Percentiles rank a stretch among this genome's conserved stretches.
Evolutionary conservation across 2,888 invertebrate species (phyloP).

Genomic region (Trachelus stipa): DNA sequence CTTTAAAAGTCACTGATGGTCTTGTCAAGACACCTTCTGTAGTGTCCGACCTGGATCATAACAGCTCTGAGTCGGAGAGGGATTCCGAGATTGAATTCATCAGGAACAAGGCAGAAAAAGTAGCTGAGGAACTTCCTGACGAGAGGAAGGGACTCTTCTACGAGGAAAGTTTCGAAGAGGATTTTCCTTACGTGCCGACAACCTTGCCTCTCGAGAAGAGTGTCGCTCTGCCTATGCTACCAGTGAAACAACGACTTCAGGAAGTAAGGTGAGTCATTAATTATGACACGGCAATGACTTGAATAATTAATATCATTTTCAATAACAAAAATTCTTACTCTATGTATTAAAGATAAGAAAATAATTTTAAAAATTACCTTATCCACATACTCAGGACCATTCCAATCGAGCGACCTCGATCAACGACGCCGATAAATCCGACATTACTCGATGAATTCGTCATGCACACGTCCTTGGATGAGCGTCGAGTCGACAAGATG

Average conservation of each 20-base stretch:
- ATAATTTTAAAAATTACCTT: background rate
- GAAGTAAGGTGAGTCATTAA: conserved; percentile 54
- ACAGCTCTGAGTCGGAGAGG: conserved; percentile 78
- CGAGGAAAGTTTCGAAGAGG: conserved; percentile 86
- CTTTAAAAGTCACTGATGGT: conserved; percentile 26
- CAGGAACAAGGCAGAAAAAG: conserved; percentile 69
- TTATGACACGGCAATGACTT: background rate
- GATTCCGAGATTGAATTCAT: conserved; percentile 73
- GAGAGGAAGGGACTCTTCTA: conserved; percentile 83
- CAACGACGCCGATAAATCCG: conserved; percentile 79
- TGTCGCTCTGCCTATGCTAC: conserved; percentile 83
- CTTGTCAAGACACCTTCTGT: conserved; percentile 53
- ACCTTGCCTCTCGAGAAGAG: conserved; percentile 88
- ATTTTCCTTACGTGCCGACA: conserved; percentile 90
- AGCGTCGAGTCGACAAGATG: conserved; percentile 72
- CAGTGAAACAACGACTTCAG: conserved; percentile 76
- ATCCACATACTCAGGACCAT: conserved; percentile 69
- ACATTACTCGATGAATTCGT: conserved; percentile 80
- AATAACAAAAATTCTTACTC: background rate
- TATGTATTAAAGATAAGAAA: background rate
- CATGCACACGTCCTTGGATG: conserved; percentile 61
- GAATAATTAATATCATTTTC: conserved; percentile 1
- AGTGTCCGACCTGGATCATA: conserved; percentile 58
- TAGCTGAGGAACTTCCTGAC: conserved; percentile 71
- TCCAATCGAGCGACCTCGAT: conserved; percentile 80